Conservation (phyloP, 23 tunicate species). For the Styela clava region DNA sequence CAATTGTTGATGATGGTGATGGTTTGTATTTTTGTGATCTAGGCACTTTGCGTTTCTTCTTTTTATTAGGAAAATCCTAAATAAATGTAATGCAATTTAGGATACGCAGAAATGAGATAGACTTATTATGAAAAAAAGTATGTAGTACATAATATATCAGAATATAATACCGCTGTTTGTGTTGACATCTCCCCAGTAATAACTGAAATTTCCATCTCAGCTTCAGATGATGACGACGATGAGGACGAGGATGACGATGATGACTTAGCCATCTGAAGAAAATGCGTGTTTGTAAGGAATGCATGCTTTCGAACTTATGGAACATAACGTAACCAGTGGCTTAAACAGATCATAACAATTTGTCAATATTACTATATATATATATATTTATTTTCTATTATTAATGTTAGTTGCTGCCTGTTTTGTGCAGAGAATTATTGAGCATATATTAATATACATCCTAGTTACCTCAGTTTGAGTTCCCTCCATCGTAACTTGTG, state of each 20-base stretch:
- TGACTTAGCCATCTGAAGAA: background rate
- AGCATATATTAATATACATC: no score
- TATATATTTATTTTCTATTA: no score
- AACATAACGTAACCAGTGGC: no score
- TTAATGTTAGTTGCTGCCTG: no score
- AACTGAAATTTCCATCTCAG: conserved; percentile 9
- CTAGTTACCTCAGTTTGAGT: background rate
- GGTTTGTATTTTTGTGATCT: conserved; percentile 1
- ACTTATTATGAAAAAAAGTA: no score
- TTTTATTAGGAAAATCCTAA: background rate
- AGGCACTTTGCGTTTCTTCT: conserved; percentile 15
- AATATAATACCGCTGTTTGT: conserved; percentile 21
- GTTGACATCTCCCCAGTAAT: conserved; percentile 18
- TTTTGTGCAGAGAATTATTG: no score
- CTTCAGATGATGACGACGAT: conserved; percentile 15
- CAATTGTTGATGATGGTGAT: background rate
- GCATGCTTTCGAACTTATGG: no score
- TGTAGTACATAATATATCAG: no score
- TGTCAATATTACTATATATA: no score
- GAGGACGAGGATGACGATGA: background rate
- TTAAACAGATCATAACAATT: no score
- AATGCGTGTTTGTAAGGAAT: no score
- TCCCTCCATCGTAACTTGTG: background rate
- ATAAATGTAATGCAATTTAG: background rate
- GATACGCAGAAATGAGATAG: background rate